A percentile compares a stretch with the other conserved stretches of the same genome.
These are phyloP conservation scores for Drosophila elegans DNA, from an alignment of 1,140 invertebrate species.

Conservation along the genomic window DNA sequence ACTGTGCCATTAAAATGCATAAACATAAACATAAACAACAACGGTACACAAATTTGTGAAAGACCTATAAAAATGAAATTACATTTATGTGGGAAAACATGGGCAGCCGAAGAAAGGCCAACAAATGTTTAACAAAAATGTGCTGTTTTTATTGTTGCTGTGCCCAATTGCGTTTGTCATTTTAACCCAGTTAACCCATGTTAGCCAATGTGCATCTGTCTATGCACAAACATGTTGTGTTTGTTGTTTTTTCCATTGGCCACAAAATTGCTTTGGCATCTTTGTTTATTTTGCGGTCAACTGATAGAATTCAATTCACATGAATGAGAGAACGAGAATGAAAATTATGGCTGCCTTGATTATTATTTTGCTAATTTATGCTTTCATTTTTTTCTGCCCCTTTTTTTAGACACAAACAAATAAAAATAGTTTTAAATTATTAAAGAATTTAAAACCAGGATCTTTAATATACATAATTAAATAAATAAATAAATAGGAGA, in stretches of 20 bases:
- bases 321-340: constrained; percentile 30
- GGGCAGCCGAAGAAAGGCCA: constrained; percentile 42
- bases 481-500: neutral
- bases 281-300: constrained; percentile 65
- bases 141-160: constrained; percentile 42
- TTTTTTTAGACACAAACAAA: neutral
- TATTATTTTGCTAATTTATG: constrained; percentile 3
- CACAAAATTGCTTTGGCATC: constrained; percentile 58
- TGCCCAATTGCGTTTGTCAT: constrained; percentile 66
- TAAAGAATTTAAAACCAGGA: too few relatives aligned
- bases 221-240: constrained; percentile 16
- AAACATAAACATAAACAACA: constrained; percentile 53
- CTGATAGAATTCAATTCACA: constrained; percentile 44
- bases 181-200: constrained; percentile 77
- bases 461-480: neutral
- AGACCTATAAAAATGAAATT: constrained; percentile 41
- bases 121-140: constrained; percentile 43
- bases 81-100: constrained; percentile 54
- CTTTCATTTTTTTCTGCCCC: neutral
- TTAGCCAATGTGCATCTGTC: constrained; percentile 37
- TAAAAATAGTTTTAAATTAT: neutral
- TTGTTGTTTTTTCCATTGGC: constrained; percentile 37
- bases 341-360: constrained; percentile 68
- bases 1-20: constrained; percentile 63
- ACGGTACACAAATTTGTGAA: constrained; percentile 50